These are phyloP conservation scores for Reticulitermes lucifugus DNA, from an alignment of 2,888 invertebrate species.

Conservation along the genomic window DNA sequence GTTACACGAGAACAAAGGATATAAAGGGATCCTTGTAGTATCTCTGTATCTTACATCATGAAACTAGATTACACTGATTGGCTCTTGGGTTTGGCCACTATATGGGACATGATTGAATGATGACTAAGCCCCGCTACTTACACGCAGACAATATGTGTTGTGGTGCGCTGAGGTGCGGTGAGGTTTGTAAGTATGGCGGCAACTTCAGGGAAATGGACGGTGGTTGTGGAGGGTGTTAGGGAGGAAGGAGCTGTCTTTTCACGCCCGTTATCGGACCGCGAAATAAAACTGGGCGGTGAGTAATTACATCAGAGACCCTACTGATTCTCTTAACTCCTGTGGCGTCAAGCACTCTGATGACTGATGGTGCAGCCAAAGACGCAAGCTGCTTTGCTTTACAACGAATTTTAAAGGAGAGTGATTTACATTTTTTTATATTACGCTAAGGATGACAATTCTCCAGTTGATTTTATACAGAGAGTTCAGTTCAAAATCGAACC, in stretches of 20 bases:
- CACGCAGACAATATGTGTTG: background rate
- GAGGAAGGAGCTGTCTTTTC: conserved; percentile 6
- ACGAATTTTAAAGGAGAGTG: background rate
- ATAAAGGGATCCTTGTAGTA: conserved; percentile 2
- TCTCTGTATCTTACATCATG: conserved; percentile 20
- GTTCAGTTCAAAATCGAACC: no score
- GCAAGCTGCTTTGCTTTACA: background rate
- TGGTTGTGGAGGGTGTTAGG: background rate
- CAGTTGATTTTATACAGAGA: no score
- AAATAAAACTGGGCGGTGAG: conserved; percentile 14
- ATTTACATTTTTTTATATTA: no score
- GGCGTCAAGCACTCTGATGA: conserved; percentile 14
- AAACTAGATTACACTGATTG: conserved; percentile 34
- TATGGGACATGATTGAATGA: conserved; percentile 27
- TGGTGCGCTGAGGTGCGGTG: background rate
- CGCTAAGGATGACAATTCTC: no score
- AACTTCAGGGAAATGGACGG: background rate
- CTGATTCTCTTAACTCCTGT: conserved; percentile 22
- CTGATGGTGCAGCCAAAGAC: background rate
- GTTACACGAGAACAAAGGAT: conserved; percentile 25
- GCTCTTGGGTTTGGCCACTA: conserved; percentile 29
- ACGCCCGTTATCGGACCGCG: conserved; percentile 28
- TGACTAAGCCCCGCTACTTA: background rate
- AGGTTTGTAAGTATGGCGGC: background rate
- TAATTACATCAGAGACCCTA: conserved; percentile 10